Conservation (phyloP, 1,140 invertebrate species). For the Acromyrmex heyeri region DNA sequence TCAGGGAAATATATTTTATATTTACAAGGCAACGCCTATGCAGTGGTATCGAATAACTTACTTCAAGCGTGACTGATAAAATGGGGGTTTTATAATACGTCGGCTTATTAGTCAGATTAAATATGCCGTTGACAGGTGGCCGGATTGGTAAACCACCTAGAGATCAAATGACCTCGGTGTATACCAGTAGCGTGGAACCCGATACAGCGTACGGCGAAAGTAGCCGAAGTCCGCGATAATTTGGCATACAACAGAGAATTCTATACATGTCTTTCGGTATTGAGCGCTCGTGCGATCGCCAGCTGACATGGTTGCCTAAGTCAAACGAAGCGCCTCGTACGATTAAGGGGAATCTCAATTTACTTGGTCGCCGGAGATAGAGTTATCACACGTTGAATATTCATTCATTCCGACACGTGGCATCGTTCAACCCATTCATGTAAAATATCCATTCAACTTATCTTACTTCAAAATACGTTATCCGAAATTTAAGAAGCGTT, state of each 20-base stretch:
- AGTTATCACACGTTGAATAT: constrained; percentile 60
- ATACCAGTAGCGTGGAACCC: constrained; percentile 82
- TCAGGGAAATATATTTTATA: not conserved
- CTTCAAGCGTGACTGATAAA: not conserved
- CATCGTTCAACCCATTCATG: not conserved
- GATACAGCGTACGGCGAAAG: constrained; percentile 73
- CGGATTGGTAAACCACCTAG: constrained; percentile 73
- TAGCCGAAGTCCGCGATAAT: constrained; percentile 70
- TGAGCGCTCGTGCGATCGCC: constrained; percentile 73
- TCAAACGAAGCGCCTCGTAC: constrained; percentile 19
- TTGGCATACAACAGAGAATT: constrained; percentile 74
- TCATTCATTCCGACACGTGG: constrained; percentile 62
- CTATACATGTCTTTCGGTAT: constrained; percentile 72
- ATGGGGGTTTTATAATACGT: not conserved
- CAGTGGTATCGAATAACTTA: not conserved
- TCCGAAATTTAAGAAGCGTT: not conserved
- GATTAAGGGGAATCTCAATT: constrained; percentile 65
- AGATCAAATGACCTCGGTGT: constrained; percentile 81
- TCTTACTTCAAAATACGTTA: not conserved
- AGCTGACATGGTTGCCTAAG: constrained; percentile 79
- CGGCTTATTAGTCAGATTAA: constrained; percentile 42
- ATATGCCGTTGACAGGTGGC: constrained; percentile 77
- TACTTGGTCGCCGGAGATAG: constrained; percentile 66
- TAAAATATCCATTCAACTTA: not conserved
- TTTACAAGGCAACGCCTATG: too few species aligned